Percentiles rank a stretch among this genome's conserved stretches.
Conservation (phyloP, 2,113 vertebrate species). For the Aegotheles bennettii region DNA sequence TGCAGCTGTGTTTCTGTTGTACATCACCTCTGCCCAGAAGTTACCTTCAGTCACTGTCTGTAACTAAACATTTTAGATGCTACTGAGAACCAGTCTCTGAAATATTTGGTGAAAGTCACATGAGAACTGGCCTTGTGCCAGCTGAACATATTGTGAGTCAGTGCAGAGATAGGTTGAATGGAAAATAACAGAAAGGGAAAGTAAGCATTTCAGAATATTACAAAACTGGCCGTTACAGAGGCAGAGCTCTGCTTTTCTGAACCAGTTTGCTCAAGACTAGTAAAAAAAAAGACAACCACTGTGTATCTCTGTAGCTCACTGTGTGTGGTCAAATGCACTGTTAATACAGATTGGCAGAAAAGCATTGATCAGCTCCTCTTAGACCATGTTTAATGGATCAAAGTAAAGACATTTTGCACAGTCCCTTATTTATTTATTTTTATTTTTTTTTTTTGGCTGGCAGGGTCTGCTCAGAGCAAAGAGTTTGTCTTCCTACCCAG, state of each 20-base stretch:
- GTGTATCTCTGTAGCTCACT: background rate
- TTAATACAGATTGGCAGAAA: background rate
- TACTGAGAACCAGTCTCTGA: background rate
- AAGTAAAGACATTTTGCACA: background rate
- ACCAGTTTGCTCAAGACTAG: background rate
- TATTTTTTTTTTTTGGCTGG: background rate
- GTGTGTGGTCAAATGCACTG: background rate
- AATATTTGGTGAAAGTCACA: background rate
- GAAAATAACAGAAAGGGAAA: background rate
- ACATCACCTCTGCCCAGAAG: background rate
- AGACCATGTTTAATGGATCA: background rate
- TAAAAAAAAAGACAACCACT: background rate
- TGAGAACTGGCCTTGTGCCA: background rate
- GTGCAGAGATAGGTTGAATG: background rate
- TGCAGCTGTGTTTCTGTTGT: background rate
- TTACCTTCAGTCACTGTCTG: background rate
- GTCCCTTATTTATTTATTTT: background rate
- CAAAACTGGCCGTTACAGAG: background rate
- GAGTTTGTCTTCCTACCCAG: conserved; percentile 84
- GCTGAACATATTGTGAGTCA: background rate
- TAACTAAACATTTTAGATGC: background rate
- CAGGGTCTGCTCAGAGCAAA: conserved; percentile 82
- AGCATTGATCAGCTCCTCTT: background rate
- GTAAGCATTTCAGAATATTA: background rate
- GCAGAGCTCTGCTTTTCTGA: background rate